Evolutionary conservation across 2,797 vertebrate genomes (phyloP).

Genomic region (Trachops cirrhosus): DNA sequence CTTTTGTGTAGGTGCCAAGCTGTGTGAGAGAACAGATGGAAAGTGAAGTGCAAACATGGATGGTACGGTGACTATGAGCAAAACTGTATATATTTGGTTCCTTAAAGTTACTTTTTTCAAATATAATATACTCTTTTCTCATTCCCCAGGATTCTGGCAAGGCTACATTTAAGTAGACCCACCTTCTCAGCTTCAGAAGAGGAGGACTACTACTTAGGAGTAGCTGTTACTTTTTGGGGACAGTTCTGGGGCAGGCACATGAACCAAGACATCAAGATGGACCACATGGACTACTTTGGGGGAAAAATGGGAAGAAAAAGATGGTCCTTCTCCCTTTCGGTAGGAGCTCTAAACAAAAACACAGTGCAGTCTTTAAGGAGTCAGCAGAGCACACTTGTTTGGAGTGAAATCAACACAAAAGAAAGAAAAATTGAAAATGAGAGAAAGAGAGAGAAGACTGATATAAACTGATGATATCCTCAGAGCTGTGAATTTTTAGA

Average conservation of each 20-base stretch:
- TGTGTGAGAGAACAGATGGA: neutral
- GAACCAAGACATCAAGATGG: neutral
- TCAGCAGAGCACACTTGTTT: neutral
- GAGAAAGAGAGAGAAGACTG: neutral
- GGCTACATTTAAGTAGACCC: neutral
- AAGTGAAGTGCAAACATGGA: neutral
- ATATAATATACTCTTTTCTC: neutral
- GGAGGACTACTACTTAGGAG: neutral
- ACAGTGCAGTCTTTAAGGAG: neutral
- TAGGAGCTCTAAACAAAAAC: neutral
- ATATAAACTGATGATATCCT: neutral
- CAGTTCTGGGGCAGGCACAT: neutral
- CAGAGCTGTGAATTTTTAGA: neutral
- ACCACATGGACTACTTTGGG: no score
- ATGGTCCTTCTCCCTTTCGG: neutral
- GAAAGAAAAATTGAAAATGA: neutral
- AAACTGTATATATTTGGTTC: neutral
- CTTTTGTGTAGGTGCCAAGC: neutral
- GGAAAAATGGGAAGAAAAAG: neutral
- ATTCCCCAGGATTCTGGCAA: neutral
- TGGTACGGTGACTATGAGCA: neutral
- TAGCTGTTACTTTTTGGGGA: neutral
- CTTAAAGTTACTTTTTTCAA: neutral
- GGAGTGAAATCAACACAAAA: neutral
- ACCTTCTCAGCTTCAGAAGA: neutral